These are phyloP conservation scores for Mythimna loreyi DNA, from an alignment of 2,888 invertebrate genomes.

Conservation along the genomic window DNA sequence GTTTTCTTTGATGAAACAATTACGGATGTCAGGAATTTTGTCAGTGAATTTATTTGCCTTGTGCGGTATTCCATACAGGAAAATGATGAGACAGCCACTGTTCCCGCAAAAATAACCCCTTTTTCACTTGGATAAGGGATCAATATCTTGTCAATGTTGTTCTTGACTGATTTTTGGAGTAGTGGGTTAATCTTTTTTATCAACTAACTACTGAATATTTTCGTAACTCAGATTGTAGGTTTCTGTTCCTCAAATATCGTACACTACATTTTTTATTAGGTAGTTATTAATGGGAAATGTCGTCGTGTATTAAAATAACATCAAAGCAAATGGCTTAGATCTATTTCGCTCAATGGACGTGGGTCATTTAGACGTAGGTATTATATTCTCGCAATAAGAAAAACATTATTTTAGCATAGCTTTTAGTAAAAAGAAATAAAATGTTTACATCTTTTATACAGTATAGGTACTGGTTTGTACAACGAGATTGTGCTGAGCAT, in stretches of 20 bases:
- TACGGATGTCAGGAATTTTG: conserved; percentile 15
- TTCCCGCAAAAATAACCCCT: conserved; percentile 5
- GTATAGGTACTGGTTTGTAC: background rate
- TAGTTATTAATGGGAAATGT: conserved; percentile 29
- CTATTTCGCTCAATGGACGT: conserved; percentile 18
- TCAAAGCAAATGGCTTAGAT: conserved; percentile 35
- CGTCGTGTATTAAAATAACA: conserved; percentile 19
- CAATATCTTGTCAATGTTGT: conserved; percentile 33
- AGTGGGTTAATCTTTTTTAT: background rate
- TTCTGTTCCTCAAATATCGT: background rate
- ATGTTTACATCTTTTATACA: background rate
- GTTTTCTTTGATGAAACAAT: conserved; percentile 37
- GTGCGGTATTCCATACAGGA: conserved; percentile 1
- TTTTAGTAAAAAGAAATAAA: background rate
- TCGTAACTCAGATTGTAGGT: background rate
- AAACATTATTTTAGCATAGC: conserved; percentile 5
- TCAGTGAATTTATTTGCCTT: conserved; percentile 28
- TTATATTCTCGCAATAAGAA: background rate
- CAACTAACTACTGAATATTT: background rate
- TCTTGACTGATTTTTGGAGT: conserved; percentile 9
- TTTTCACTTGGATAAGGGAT: conserved; percentile 27
- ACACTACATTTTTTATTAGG: conserved; percentile 8
- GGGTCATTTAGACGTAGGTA: background rate
- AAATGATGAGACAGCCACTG: conserved; percentile 12
- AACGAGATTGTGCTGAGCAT: background rate